Evolutionary conservation across 92 coral and sea anemone species (phyloP), one percentile per base, ranked within the genome.

Genomic region (Phenganax subtilis): DNA sequence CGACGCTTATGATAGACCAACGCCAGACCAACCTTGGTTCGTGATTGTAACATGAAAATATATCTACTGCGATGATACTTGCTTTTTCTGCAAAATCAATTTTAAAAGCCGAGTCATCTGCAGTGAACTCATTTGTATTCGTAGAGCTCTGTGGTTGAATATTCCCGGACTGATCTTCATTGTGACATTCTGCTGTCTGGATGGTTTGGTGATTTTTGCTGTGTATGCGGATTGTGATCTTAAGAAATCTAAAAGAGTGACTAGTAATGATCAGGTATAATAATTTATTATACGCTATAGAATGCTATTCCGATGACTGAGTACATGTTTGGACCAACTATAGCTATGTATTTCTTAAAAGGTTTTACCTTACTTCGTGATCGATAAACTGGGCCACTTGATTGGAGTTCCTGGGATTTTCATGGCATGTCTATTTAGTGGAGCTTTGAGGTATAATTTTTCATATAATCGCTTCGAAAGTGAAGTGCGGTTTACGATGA

Each of bases 181-280:
- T 68, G 97, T 92, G 8, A 90, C 94, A 0, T 80, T 93, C 17
- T 93, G 97, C 82, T 91, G 86, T 51, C 87, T 93, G 66, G 97
- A 93, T 76, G 97, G 97, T n/a, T 87, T 93, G 17, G 97, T 93
- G 68, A 93, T 93, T 74, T 93, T 93, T 54, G 97, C 97, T 8
- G 91, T 89, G 5, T 93, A 93, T 77, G 81, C 97, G 11, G 86
- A 80, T 17, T 93, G 97, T 65, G 97, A 93, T 72, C 83, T 93
- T 7, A 51, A 78, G 29, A 81, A 58, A 72, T 82, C 76, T 66
- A 57, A 81, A 30, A 61, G 71, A 65, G 90, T 93, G 54, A 87
- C 97, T 44, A 93, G 97, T 70, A 93, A 93, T 79, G 97, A 93
- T 55, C 97, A 93, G 97, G 97, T 93, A 63, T 54, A 37, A 37